These are phyloP conservation scores for Acanthococcus lagerstroemiae DNA, from an alignment of 2,888 invertebrate species.

Conservation along the genomic window DNA sequence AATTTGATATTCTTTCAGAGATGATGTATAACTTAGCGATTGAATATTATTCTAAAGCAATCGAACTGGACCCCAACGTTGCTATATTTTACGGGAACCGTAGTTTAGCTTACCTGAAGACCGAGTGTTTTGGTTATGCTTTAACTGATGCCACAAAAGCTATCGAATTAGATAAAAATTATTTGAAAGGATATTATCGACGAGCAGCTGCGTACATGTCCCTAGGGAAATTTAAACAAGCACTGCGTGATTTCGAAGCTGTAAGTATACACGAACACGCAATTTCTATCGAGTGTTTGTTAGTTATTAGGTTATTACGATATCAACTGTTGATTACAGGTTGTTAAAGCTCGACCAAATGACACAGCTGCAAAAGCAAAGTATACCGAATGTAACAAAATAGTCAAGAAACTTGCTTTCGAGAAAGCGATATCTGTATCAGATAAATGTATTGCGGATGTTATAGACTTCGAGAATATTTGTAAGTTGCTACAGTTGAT, in stretches of 20 bases:
- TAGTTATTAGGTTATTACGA: background rate
- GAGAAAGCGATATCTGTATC: slow-evolving; percentile 94
- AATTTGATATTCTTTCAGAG: slow-evolving; percentile 52
- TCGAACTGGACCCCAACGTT: slow-evolving; percentile 57
- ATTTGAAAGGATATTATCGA: slow-evolving; percentile 94
- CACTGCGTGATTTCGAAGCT: slow-evolving; percentile 91
- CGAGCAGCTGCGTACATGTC: slow-evolving; percentile 96
- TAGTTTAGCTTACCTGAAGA: slow-evolving; percentile 86
- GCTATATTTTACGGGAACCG: slow-evolving; percentile 90
- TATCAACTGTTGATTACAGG: slow-evolving; percentile 46
- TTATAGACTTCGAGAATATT: slow-evolving; percentile 82
- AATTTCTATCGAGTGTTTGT: slow-evolving; percentile 36
- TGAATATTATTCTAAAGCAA: slow-evolving; percentile 70
- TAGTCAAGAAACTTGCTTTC: slow-evolving; percentile 88
- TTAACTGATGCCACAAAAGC: slow-evolving; percentile 83
- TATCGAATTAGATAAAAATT: slow-evolving; percentile 76
- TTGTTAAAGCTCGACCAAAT: slow-evolving; percentile 80
- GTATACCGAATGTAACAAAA: slow-evolving; percentile 88
- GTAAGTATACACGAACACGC: slow-evolving; percentile 47
- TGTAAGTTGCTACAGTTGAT: slow-evolving; percentile 50
- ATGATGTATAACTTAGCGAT: slow-evolving; percentile 85
- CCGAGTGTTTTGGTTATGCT: slow-evolving; percentile 92
- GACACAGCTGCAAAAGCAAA: slow-evolving; percentile 91
- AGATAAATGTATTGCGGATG: slow-evolving; percentile 77
- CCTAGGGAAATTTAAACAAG: slow-evolving; percentile 91